These are phyloP conservation scores for Gallinago solitaria DNA, from an alignment of 2,797 vertebrate genomes.

Conservation along the genomic window DNA sequence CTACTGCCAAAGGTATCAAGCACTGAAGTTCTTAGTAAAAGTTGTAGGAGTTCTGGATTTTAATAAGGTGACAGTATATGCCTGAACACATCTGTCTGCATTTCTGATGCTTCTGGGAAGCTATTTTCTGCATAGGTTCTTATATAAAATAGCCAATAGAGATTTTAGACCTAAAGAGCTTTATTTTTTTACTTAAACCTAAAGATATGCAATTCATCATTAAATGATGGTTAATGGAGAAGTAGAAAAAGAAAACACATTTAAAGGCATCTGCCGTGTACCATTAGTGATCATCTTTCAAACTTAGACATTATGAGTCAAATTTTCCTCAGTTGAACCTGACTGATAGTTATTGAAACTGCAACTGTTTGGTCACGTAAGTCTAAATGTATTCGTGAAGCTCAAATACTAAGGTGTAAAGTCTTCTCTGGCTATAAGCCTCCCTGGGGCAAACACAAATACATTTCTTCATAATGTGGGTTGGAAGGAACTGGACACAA, in stretches of 20 bases:
- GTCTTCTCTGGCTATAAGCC: background rate
- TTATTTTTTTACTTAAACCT: background rate
- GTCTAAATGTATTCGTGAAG: background rate
- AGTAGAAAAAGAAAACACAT: background rate
- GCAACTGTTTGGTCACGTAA: background rate
- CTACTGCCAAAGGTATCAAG: rapidly evolving
- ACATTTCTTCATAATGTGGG: background rate
- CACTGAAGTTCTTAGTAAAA: background rate
- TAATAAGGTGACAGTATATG: background rate
- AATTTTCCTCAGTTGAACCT: background rate
- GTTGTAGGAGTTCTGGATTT: background rate
- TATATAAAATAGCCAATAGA: background rate
- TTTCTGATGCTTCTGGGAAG: background rate
- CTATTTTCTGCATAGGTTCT: background rate
- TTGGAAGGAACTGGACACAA: background rate
- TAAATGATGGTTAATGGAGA: background rate
- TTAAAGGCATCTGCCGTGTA: background rate
- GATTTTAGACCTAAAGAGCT: background rate
- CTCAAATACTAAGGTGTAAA: background rate
- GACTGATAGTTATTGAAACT: background rate
- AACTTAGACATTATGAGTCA: background rate
- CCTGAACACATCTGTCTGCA: background rate
- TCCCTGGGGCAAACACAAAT: background rate
- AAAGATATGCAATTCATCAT: background rate
- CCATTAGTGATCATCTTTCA: background rate